Evolutionary conservation across 2,888 invertebrate species (phyloP).

Genomic region (Cantharis nigra): DNA sequence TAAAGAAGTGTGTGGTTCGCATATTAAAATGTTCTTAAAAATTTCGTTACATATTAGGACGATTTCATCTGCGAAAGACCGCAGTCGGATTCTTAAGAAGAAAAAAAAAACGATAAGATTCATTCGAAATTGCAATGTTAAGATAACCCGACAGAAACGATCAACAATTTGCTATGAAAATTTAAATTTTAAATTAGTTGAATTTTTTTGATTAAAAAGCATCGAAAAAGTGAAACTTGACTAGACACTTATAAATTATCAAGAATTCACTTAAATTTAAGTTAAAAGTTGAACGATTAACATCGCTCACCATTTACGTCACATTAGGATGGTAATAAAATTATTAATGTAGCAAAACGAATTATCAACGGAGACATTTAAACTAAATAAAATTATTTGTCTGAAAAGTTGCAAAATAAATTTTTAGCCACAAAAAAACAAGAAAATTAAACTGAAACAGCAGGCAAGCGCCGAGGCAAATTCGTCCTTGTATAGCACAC

Average conservation of each 20-base stretch:
- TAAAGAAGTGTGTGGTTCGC: background rate
- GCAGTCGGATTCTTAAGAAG: background rate
- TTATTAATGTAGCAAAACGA: background rate
- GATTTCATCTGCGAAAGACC: background rate
- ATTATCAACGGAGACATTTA: background rate
- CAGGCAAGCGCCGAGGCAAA: constrained; percentile 20
- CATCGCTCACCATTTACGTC: constrained; percentile 1
- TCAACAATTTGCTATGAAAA: background rate
- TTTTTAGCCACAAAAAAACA: background rate
- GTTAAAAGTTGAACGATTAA: constrained; percentile 2
- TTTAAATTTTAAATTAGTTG: constrained; percentile 1
- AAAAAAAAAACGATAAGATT: background rate
- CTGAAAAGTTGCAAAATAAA: background rate
- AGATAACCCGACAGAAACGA: background rate
- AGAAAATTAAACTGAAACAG: constrained; percentile 12
- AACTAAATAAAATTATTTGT: background rate
- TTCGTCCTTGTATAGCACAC: constrained; percentile 22
- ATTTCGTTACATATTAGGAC: background rate
- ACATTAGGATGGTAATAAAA: constrained; percentile 1
- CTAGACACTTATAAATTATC: constrained; percentile 2
- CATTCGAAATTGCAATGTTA: background rate
- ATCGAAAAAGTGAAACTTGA: background rate
- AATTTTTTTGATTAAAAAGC: constrained; percentile 1
- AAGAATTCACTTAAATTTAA: background rate
- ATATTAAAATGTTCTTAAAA: background rate